Base-by-base conservation (phyloP, 2,113 vertebrate species). In the Nicator chloris region DNA sequence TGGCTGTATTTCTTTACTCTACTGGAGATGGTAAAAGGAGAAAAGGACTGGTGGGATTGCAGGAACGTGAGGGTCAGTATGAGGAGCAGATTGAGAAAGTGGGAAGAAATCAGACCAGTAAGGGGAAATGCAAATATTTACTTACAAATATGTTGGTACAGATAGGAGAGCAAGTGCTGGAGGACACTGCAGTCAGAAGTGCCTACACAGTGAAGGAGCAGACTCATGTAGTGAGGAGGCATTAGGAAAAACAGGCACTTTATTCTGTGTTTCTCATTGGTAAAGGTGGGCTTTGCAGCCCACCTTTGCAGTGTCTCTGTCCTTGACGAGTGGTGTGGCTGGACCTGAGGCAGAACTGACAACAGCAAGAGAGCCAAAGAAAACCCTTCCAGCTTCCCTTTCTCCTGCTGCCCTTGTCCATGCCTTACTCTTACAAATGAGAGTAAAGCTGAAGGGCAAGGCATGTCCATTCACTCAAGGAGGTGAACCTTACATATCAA, bases 401-500 rank as follows among this genome's bases (percentile, higher is more conserved):
- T 21, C 31, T 45, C 20, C 10, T 69, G 40, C 19, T 83, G 53
- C 27, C 19, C 13, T 82, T 60, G 39, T 15, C 37, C 30, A 27
- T 44, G 14, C 28, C n/a, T 86, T n/a, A 37, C 26, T 26, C 26
- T 93, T 10, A 1, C 8, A 54, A 44, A 8, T 5, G 1, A 14
- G 14, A 50, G 21, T 50, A 63, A 85, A 61, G 18, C 56, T 79
- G 49, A 24, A 66, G 17, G 30, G 22, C 20, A 33, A 51, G 18
- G 12, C 24, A 22, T 4, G 7, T 56, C 31, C 13, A 3, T 26
- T 81, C 30, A 6, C 21, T 54, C 0, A 0, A 9, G 23, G 28
- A 37, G 14, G 17, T 51, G 37, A 81, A 37, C 45, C 11, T 66
- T 8, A 18, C 10, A 0, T 33, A 50, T 2, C 35, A 42, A 7